Evolutionary conservation across 1,140 invertebrate species (phyloP).

Genomic region (Cydia fagiglandana): DNA sequence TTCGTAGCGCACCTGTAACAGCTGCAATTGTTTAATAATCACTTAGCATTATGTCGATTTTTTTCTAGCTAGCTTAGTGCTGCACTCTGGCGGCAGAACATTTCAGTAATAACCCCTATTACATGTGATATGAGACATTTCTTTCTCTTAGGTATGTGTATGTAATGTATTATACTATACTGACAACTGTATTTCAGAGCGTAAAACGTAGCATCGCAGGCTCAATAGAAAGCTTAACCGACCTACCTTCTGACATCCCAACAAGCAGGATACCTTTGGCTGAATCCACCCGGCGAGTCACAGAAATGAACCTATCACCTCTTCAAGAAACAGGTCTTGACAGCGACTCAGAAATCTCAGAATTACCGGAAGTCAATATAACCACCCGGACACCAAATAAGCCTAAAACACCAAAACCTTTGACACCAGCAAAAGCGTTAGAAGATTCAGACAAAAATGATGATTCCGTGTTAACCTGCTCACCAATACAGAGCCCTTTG

Average conservation of each 20-base stretch:
- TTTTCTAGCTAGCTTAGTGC: too few species aligned
- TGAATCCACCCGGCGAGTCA: not conserved
- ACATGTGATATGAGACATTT: too few species aligned
- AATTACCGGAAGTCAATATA: slow-evolving; percentile 1
- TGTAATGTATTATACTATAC: not conserved
- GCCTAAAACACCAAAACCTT: not conserved
- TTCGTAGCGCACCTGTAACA: too few species aligned
- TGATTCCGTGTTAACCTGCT: slow-evolving; percentile 55
- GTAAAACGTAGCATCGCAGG: slow-evolving; percentile 34
- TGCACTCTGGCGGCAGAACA: too few species aligned
- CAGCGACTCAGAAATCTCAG: not conserved
- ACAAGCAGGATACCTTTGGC: not conserved
- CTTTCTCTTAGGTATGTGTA: too few species aligned
- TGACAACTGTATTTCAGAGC: slow-evolving; percentile 38
- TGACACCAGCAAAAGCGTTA: slow-evolving; percentile 39
- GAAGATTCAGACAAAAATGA: slow-evolving; percentile 38
- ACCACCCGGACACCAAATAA: slow-evolving; percentile 2
- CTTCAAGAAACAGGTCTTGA: not conserved
- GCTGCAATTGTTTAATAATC: too few species aligned
- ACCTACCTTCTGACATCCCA: slow-evolving; percentile 38
- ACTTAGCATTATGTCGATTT: too few species aligned
- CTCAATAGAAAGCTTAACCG: slow-evolving; percentile 41
- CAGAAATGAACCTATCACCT: not conserved
- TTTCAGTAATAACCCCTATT: too few species aligned
- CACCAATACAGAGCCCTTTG: slow-evolving; percentile 58